These are phyloP conservation scores for Pseudomyrmex dendroicus DNA, from an alignment of 1,140 invertebrate species.

Conservation along the genomic window DNA sequence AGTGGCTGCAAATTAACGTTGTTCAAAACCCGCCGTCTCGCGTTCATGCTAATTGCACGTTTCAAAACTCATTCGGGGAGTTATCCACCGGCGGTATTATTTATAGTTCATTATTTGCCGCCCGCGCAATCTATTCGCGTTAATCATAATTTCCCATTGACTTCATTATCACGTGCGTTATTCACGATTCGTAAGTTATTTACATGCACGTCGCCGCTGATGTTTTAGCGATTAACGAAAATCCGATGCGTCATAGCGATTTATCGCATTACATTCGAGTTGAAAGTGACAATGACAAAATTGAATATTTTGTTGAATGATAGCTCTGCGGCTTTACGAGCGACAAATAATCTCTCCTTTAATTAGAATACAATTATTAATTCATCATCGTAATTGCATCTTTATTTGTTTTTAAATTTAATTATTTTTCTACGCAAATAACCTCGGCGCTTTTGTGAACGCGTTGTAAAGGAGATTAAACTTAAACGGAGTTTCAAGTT, in stretches of 20 bases:
- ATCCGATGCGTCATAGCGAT: conserved; percentile 14
- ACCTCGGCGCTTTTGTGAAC: conserved; percentile 31
- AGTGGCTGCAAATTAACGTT: conserved; percentile 21
- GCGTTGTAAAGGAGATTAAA: conserved; percentile 40
- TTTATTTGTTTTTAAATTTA: not conserved
- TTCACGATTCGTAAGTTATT: conserved; percentile 39
- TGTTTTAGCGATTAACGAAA: conserved; percentile 34
- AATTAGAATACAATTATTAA: not conserved
- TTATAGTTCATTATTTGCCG: conserved; percentile 39
- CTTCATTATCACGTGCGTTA: conserved; percentile 46
- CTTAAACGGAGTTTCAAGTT: conserved; percentile 15
- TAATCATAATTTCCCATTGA: conserved; percentile 48
- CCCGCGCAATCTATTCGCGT: conserved; percentile 13
- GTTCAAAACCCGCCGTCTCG: conserved; percentile 17
- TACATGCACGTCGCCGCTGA: conserved; percentile 13
- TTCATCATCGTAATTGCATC: not conserved
- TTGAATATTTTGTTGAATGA: not conserved
- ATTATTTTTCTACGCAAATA: not conserved
- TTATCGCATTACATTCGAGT: not conserved
- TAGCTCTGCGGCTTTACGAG: not conserved
- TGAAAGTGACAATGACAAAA: not conserved
- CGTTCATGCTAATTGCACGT: conserved; percentile 10
- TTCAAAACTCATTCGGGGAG: conserved; percentile 33
- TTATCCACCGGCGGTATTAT: conserved; percentile 24
- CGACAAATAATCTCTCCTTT: not conserved